Evolutionary conservation across 2,888 invertebrate genomes (phyloP), one percentile per base, ranked within the genome.

Genomic region (Byasa hedistus): DNA sequence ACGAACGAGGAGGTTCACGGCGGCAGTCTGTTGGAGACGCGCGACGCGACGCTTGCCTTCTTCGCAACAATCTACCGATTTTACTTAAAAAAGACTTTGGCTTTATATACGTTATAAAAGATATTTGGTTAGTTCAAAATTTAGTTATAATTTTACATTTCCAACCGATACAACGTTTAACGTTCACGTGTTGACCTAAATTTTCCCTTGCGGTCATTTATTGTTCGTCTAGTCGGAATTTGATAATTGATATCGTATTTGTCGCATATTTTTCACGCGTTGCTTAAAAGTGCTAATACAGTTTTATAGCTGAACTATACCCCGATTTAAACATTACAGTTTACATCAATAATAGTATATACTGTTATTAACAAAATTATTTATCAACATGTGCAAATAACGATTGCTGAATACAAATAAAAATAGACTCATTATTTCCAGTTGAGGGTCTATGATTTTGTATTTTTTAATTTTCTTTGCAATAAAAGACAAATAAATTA

Each of bases 21-120:
- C 64, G 54, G 22, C 71, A 72, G 71, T 72, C 71, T 57, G 36
- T 32, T 39, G 27, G 24, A 63, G 68, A 48, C 66, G 59, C 52
- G 68, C 59, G 63, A 51, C 64, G 63, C 63, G 69, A 44, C 69
- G 72, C 66, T 36, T 64, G 72, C 64, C 52, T 66, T 44, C n/a
- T 23, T n/a, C 57, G 60, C 57, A 24, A 21, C 48, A 7, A 39
- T 54, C 24, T 21, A 21, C 48, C 39, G n/a, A 48, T 21, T 19
- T 23, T 19, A 5, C 17, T 12, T n/a, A 12, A 22, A 22, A 54
- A 54, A 7, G 3, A 23, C 10, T 54, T 54, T 54, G 1, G 17
- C 32, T 15, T 15, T 0, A 15, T 17, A 39, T 39, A 15, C 12
- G 39, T n/a, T 48, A 19, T 17, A n/a, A 48, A 48, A 5, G 0